A percentile compares a stretch with the other conserved stretches of the same genome.
These are phyloP conservation scores for Phragmatobia fuliginosa DNA, from an alignment of 2,888 invertebrate genomes.

Conservation along the genomic window DNA sequence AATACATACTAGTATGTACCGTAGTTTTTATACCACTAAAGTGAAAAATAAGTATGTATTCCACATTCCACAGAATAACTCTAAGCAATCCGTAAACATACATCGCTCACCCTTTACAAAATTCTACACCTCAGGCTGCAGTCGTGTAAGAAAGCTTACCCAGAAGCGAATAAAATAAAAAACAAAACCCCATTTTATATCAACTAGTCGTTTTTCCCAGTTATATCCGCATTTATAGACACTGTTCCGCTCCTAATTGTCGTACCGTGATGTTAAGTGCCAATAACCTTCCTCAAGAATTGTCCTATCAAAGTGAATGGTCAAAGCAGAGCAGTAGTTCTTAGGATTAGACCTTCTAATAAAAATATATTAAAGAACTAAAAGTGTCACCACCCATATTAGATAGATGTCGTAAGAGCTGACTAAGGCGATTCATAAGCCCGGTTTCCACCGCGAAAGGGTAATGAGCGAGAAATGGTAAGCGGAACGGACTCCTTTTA, in stretches of 20 bases:
- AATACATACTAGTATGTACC: no score
- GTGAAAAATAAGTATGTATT: not conserved
- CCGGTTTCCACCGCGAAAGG: no score
- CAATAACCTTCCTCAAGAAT: not conserved
- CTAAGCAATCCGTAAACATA: no score
- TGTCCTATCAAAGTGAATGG: not conserved
- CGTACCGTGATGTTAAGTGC: conserved; percentile 2
- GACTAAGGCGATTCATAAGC: no score
- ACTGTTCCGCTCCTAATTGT: not conserved
- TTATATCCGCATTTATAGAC: not conserved
- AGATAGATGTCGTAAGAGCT: no score
- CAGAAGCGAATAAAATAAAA: not conserved
- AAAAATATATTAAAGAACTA: no score
- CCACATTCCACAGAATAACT: not conserved
- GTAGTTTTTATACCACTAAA: no score
- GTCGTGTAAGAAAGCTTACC: not conserved
- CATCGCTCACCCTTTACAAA: no score
- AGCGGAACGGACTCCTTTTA: no score
- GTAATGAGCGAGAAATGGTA: no score
- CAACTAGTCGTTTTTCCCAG: not conserved
- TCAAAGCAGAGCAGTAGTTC: not conserved
- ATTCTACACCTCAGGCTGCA: not conserved
- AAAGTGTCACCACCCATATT: no score
- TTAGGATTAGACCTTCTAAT: not conserved
- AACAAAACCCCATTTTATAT: not conserved